Evolutionary conservation across 2,888 invertebrate species (phyloP), one percentile per base, ranked within the genome.

Genomic region (Agrochola litura): DNA sequence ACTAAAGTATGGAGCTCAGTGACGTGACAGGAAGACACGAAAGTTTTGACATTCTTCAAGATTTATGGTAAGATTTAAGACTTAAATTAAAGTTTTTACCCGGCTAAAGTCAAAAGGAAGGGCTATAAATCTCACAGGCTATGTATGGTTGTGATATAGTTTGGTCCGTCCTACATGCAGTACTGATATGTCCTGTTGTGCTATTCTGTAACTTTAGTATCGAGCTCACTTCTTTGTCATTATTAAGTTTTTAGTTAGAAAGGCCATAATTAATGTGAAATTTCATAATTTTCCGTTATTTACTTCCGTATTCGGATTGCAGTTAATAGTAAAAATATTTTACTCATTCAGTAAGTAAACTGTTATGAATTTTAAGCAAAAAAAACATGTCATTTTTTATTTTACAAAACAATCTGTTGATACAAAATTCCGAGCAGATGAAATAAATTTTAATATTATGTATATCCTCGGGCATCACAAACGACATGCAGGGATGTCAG

Each of bases 11-110:
- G 52, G 22, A 56, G n/a, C 37, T 25, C 14, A n/a, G 46, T 71
- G 60, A 67, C 63, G 70, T 67, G 76, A 67, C 76, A 70, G 76
- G 82, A 81, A 71, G 66, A 63, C 76, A 68, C 58, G 58, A 76
- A 81, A 76, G 70, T 76, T 70, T 63, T 81, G 75, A 80, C 80
- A 75, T 49, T 61, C 19, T 46, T 49, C 12, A 75, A 69, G 75
- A 81, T 80, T 75, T 65, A 81, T 64, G 67, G 56, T 52, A 25
- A 67, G 56, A 67, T 56, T 56, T 58, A 6, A 30, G 58, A 14
- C 43, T 43, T 77, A 77, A 30, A 77, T 66, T 77, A 60, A 66
- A 60, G 43, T 66, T 79, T 63, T 77, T 63, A 56, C 25, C 19
- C 49, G n/a, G 37, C 1, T 30, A 19, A 56, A 70, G 52, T 61